Percentiles rank a stretch among this genome's conserved stretches.
These are phyloP conservation scores for Eptesicus fuscus DNA, from an alignment of 2,113 vertebrate species.

Conservation along the genomic window DNA sequence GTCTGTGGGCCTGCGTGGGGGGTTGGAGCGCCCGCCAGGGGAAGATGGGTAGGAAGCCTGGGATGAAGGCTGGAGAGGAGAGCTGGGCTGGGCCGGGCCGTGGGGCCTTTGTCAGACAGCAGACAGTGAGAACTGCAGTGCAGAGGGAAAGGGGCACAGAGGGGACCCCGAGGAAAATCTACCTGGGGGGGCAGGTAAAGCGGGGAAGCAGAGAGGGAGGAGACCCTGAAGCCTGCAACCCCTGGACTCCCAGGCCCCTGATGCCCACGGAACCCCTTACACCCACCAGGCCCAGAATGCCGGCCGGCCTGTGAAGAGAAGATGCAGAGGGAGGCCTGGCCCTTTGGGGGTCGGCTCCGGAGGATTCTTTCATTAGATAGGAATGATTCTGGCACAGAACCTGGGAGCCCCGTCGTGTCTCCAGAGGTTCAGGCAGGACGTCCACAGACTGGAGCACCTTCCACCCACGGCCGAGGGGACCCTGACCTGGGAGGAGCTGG, in stretches of 20 bases:
- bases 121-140: background rate
- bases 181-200: accelerated
- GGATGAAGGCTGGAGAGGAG: background rate
- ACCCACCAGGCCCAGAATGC: accelerated
- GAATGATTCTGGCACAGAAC: background rate
- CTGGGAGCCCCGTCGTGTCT: background rate
- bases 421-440: background rate
- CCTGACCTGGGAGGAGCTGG: background rate
- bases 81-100: no score
- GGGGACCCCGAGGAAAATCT: background rate
- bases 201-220: background rate
- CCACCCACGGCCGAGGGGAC: accelerated
- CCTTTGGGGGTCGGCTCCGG: background rate
- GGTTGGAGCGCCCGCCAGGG: accelerated
- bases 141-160: background rate
- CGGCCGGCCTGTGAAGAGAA: background rate
- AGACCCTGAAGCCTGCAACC: no score
- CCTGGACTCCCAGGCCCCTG: background rate
- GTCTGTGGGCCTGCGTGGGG: accelerated
- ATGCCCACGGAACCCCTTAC: accelerated
- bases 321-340: accelerated
- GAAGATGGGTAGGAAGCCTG: background rate
- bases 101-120: background rate
- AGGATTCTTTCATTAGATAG: accelerated
- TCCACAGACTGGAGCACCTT: accelerated